phyloP scores from a whole-genome alignment of 2,113 vertebrate species.

The Argyrosomus japonicus region DNA sequence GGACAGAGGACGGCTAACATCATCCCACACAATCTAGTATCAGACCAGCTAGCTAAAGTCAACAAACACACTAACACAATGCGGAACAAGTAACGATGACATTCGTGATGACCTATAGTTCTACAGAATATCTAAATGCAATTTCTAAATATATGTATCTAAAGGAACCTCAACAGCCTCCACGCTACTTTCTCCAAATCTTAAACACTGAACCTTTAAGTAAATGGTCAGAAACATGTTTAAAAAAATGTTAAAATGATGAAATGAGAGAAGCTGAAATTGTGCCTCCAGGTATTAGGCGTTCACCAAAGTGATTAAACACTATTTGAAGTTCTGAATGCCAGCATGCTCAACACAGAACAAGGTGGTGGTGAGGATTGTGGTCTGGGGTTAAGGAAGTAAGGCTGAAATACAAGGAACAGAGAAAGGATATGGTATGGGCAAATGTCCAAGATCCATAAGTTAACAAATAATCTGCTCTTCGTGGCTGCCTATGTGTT shows the following conservation, averaged over 20 bases:
- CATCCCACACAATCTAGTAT: too few species aligned
- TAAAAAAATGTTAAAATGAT: conserved; percentile 4
- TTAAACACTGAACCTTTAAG: neutral
- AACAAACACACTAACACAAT: too few species aligned
- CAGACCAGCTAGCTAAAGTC: too few species aligned
- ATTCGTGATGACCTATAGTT: too few species aligned
- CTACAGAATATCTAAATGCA: too few species aligned
- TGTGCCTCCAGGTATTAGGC: neutral
- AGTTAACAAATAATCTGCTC: conserved; percentile 16
- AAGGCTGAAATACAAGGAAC: conserved; percentile 11
- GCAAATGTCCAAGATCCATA: conserved; percentile 29
- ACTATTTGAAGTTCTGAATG: conserved; percentile 3
- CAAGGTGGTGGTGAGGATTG: neutral
- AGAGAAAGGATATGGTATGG: neutral
- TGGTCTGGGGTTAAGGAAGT: neutral
- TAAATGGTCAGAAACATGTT: neutral
- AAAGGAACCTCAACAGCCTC: too few species aligned
- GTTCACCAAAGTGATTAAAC: conserved; percentile 13
- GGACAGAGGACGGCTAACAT: too few species aligned
- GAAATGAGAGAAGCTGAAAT: neutral
- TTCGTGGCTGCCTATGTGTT: neutral
- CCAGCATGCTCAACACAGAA: neutral
- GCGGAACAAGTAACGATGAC: too few species aligned
- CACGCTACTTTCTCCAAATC: too few species aligned
- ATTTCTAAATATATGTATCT: too few species aligned